These are phyloP conservation scores for Tanytarsus gracilentus DNA, from an alignment of 2,888 invertebrate species.

Conservation along the genomic window DNA sequence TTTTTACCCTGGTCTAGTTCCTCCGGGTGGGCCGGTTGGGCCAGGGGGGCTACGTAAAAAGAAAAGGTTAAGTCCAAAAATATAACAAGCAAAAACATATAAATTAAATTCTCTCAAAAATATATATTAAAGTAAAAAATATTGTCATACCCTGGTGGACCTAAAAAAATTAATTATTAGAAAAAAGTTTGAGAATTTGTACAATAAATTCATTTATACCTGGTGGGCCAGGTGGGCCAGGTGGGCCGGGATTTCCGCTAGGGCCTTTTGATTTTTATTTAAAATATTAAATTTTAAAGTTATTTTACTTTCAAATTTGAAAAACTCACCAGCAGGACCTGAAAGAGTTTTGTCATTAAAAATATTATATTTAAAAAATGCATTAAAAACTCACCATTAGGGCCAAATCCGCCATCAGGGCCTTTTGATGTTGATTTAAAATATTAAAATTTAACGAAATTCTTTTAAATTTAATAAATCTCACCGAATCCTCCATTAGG, in stretches of 20 bases:
- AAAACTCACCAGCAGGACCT: too few relatives aligned
- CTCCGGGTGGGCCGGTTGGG: conserved; percentile 5
- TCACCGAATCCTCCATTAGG: neutral
- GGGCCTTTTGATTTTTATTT: neutral
- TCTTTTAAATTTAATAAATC: neutral
- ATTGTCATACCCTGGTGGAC: neutral
- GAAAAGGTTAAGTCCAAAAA: neutral
- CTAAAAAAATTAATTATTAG: neutral
- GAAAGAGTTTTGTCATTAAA: too few relatives aligned
- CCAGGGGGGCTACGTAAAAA: neutral
- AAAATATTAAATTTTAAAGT: too few relatives aligned
- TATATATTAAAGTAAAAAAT: too few relatives aligned
- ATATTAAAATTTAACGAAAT: too few relatives aligned
- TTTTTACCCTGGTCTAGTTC: conserved; percentile 3
- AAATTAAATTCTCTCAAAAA: neutral
- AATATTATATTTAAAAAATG: neutral
- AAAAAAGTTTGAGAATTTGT: neutral
- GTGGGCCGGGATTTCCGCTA: neutral
- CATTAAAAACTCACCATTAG: neutral
- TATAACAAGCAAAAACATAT: neutral
- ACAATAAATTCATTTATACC: neutral
- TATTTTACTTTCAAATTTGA: too few relatives aligned
- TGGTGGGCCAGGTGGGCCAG: neutral
- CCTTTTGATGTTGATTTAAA: neutral
- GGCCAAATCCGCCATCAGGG: neutral